phyloP scores from a whole-genome alignment of 2,888 invertebrate genomes.

The Acleris sparsana region DNA sequence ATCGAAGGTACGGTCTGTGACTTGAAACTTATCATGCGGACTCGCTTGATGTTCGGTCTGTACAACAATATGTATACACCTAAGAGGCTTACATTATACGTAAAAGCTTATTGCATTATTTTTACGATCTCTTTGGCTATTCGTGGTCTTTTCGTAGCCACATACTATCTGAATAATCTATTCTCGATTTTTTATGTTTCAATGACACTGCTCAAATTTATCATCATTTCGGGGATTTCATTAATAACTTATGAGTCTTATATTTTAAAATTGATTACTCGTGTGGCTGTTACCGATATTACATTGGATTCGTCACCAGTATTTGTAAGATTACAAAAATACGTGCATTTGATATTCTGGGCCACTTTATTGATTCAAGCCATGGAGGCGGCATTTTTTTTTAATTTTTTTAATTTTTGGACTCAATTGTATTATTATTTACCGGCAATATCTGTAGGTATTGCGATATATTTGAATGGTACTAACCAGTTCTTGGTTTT shows the following conservation, averaged over 20 bases:
- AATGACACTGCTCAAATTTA: neutral
- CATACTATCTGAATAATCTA: neutral
- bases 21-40: neutral
- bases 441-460: neutral
- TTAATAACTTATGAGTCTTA: neutral
- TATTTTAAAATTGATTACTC: neutral
- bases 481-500: neutral
- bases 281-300: neutral
- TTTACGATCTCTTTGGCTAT: too few relatives aligned
- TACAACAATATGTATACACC: constrained; percentile 1
- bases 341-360: neutral
- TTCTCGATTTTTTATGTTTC: neutral
- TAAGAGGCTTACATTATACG: neutral
- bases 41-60: neutral
- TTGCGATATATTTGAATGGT: neutral
- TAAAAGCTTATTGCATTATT: neutral
- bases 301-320: neutral
- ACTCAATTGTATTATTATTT: neutral
- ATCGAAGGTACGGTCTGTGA: neutral
- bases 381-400: neutral
- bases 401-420: neutral
- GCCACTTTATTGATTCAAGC: too few relatives aligned
- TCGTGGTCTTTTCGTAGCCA: too few relatives aligned
- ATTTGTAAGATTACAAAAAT: neutral
- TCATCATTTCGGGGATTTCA: neutral